Evolutionary conservation across 1,140 invertebrate genomes (phyloP), one percentile per base, ranked within the genome.

Genomic region (Bombus confusus): DNA sequence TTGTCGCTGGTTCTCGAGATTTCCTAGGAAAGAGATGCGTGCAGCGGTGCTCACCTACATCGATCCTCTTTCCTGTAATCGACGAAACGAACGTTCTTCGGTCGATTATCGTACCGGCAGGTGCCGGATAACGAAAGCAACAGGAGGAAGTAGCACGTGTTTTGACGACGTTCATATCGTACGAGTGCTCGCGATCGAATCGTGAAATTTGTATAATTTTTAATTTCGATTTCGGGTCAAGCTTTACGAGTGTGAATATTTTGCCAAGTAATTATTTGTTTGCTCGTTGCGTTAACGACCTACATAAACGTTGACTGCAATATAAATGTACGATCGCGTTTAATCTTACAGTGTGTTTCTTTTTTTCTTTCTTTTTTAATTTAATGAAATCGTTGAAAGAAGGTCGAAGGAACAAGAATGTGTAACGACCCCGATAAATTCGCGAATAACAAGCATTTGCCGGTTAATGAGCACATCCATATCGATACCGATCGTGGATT

Each of bases 101-200:
- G 37, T 37, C 52, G 71, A 69, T 84, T 84, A 78, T 71, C 37
- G 22, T 39, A 31, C 25, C 59, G 64, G 47, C 82, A 84, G 82
- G 82, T 84, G 82, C 64, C 52, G 73, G 18, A 22, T 39, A 66
- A 66, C 72, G 31, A 74, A n/a, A 10, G 3, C 9, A 15, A 43
- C 8, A 43, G 18, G n/a, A 18, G 31, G 28, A 34, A 25, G 28
- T 28, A 52, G 13, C 64, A 69, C 22, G 43, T 69, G 78, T 47
- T 69, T 69, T 34, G 31, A 47, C 25, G n/a, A 80, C 13, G 43
- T 52, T 52, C 22, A 8, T 37, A 37, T 34, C 1, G 10, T 9
- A 31, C 25, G 31, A 31, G 25, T 18, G 31, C 18, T 52, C 47
- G 34, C 12, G 2, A 18, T 25, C 3, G 22, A 22, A 52, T 13